Conservation (phyloP, 2,888 invertebrate species). For the Sicus ferrugineus region DNA sequence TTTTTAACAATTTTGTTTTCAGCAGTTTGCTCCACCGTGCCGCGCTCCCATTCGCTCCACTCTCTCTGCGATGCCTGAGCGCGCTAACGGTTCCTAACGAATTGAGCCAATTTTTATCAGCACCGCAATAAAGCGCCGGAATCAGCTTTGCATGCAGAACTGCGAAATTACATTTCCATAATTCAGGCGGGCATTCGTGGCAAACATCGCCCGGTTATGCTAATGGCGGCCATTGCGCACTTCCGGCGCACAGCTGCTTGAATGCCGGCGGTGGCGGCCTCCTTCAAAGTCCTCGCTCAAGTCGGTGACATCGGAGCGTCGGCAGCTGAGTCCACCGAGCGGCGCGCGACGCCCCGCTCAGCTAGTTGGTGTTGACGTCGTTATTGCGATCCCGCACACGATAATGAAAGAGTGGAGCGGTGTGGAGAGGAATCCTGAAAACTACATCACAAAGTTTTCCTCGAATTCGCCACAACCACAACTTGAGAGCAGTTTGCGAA, state of each 20-base stretch:
- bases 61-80: not conserved
- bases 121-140: constrained; percentile 28
- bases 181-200: constrained; percentile 27
- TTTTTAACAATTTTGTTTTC: not conserved
- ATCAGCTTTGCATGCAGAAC: constrained; percentile 30
- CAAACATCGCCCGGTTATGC: constrained; percentile 22
- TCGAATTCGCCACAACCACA: constrained; percentile 7
- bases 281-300: constrained; percentile 27
- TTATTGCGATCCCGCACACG: not conserved
- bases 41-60: no score
- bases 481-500: not conserved
- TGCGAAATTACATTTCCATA: constrained; percentile 31
- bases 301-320: constrained; percentile 26
- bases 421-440: not conserved
- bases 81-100: constrained; percentile 16
- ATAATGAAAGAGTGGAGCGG: not conserved
- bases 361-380: not conserved
- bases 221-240: constrained; percentile 29
- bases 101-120: constrained; percentile 29
- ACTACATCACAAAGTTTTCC: constrained; percentile 24
- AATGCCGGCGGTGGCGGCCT: not conserved
- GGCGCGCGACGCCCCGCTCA: not conserved
- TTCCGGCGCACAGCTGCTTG: constrained; percentile 7
- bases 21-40: no score
- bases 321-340: constrained; percentile 25